These are phyloP conservation scores for Leptobrachium ailaonicum DNA, from an alignment of 2,113 vertebrate genomes.

Conservation along the genomic window DNA sequence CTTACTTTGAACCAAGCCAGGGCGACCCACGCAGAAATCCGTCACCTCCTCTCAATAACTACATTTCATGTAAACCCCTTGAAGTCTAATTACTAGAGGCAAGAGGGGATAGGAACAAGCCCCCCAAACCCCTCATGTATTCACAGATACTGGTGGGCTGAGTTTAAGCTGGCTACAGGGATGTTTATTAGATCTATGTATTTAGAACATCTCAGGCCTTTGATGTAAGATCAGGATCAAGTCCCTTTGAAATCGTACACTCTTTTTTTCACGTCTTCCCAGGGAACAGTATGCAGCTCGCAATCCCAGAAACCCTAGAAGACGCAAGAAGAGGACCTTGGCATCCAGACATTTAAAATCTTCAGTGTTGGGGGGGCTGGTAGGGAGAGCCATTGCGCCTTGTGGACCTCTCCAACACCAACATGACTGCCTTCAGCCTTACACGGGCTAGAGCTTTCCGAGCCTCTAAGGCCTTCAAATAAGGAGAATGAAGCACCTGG, in stretches of 20 bases:
- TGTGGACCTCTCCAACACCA: neutral
- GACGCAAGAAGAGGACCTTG: slow-evolving; percentile 15
- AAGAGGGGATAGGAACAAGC: neutral
- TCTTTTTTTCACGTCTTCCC: slow-evolving; percentile 12
- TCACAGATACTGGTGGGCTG: slow-evolving; percentile 35
- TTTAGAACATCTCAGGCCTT: slow-evolving; percentile 28
- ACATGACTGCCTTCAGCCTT: slow-evolving; percentile 17
- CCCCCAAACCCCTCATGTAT: slow-evolving; percentile 1
- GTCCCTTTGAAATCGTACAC: slow-evolving; percentile 46
- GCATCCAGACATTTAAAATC: slow-evolving; percentile 7
- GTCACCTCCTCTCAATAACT: slow-evolving; percentile 29
- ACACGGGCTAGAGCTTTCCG: neutral
- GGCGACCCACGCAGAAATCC: slow-evolving; percentile 5
- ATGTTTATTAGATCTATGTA: slow-evolving; percentile 29
- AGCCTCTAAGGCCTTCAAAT: neutral
- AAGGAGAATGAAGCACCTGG: neutral
- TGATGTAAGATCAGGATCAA: slow-evolving; percentile 42
- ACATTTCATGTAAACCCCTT: slow-evolving; percentile 12
- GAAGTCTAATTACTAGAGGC: neutral
- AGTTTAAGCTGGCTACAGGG: neutral
- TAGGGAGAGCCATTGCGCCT: neutral
- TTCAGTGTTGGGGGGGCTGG: neutral
- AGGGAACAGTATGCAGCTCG: slow-evolving; percentile 35
- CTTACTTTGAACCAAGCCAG: slow-evolving; percentile 38
- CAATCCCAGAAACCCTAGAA: slow-evolving; percentile 39